Evolutionary conservation across 1,140 invertebrate genomes (phyloP), one percentile per base, ranked within the genome.

Genomic region (Diabrotica undecimpunctata): DNA sequence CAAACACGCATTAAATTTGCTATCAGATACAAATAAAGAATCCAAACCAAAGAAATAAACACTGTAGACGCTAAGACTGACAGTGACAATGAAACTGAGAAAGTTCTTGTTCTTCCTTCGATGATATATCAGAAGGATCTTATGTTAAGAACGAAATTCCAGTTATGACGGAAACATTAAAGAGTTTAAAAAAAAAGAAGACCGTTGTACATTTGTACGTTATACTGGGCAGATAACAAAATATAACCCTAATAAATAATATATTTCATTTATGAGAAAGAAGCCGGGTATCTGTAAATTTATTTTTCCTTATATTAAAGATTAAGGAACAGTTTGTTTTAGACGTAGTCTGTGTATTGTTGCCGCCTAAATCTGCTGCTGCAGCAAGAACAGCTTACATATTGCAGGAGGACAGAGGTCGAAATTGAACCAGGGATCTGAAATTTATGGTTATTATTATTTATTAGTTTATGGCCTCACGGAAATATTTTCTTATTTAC

Each of bases 31-130:
- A 13, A 54, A 54, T 54, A 54, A 8, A 13, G 12, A 10, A 54
- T 13, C 53, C 6, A 54, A 54, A 54, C 13, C 53, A 54, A 25
- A 54, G 0, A 54, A 13, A 54, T 14, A 54, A 25, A 54, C 12
- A 54, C 53, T 54, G 53, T 54, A 54, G 53, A 54, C n/a, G n/a
- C n/a, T n/a, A n/a, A n/a, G 0, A 54, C 53, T 54, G 53, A 54
- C 35, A 54, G 53, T 25, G 13, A 54, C 0, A 9, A 54, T 54
- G 13, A 54, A 10, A 54, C 53, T 25, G 13, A 2, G n/a, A 54
- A 25, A 7, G n/a, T 54, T 54, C 9, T 54, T 54, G 13, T 54
- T 54, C 13, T 54, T 13, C 53, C 53, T n/a, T 54, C 13, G 53
- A 54, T n/a, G 13, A 54, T 5, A 54, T 5, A 13, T 54, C 13